Evolutionary conservation across 1,140 invertebrate species (phyloP).

Genomic region (Pteromalus puparum): DNA sequence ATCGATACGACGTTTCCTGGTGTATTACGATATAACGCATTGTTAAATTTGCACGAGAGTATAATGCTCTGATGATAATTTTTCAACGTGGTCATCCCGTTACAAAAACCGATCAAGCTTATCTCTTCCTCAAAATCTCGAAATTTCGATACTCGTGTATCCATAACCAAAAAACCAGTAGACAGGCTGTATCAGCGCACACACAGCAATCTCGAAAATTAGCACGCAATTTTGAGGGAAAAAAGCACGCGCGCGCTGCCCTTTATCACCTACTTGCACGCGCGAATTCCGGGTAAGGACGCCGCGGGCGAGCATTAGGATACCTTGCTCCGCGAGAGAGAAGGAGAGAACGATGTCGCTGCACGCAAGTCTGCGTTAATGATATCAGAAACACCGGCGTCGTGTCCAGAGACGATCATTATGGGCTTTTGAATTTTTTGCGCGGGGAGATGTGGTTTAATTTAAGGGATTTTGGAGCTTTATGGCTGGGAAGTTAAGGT

Average conservation of each 20-base stretch:
- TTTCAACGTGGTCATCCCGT: too few species aligned
- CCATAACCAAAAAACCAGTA: too few species aligned
- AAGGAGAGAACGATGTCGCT: conserved; percentile 9
- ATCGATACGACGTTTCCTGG: too few species aligned
- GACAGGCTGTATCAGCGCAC: not conserved
- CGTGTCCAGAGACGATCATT: not conserved
- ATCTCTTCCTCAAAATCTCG: not conserved
- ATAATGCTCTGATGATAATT: too few species aligned
- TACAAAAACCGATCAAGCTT: too few species aligned
- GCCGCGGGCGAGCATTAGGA: not conserved
- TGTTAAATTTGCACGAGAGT: too few species aligned
- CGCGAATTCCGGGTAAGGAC: not conserved
- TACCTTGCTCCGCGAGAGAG: too few species aligned
- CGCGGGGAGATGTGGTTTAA: not conserved
- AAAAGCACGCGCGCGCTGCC: not conserved
- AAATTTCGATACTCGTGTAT: too few species aligned
- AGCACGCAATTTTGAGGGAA: not conserved
- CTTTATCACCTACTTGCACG: conserved; percentile 25
- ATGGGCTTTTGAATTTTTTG: not conserved
- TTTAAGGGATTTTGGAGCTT: not conserved
- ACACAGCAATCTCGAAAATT: not conserved
- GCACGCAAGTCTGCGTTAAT: conserved; percentile 22
- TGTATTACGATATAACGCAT: too few species aligned
- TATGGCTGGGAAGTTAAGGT: too few species aligned
- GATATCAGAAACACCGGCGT: conserved; percentile 1